Evolutionary conservation across 2,113 vertebrate genomes (phyloP).

Genomic region (Chrysemys picta): DNA sequence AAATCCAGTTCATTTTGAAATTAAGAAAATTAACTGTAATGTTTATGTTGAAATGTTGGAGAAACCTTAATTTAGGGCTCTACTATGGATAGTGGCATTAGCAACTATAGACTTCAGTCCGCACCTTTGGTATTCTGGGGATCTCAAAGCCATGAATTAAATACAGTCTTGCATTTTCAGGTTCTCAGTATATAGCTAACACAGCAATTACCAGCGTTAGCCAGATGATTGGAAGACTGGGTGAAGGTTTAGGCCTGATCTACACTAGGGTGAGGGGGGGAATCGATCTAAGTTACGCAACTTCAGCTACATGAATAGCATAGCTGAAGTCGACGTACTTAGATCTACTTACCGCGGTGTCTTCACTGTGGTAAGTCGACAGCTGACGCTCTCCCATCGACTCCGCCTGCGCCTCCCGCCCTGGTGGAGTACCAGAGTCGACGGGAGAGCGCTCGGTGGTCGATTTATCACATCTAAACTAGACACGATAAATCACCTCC

Average conservation of each 20-base stretch:
- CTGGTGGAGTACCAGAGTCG: too few species aligned
- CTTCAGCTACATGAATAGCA: too few species aligned
- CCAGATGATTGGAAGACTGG: not conserved
- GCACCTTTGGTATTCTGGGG: not conserved
- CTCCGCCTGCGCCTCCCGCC: too few species aligned
- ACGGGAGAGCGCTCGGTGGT: too few species aligned
- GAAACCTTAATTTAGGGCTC: accelerated
- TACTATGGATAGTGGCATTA: not conserved
- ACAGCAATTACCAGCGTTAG: not conserved
- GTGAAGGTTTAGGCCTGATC: not conserved
- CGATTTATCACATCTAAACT: too few species aligned
- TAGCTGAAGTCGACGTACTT: too few species aligned
- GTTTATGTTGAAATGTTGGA: not conserved
- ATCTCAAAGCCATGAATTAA: not conserved
- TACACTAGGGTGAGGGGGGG: too few species aligned
- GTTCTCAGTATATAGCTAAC: not conserved
- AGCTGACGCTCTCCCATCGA: too few species aligned
- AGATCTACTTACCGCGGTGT: too few species aligned
- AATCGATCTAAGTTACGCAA: too few species aligned
- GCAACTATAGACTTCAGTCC: not conserved
- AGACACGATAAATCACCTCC: too few species aligned
- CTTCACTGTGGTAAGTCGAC: too few species aligned
- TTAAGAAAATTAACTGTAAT: not conserved
- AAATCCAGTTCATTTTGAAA: not conserved
- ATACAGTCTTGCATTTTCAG: not conserved